Conservation (phyloP, 2,888 invertebrate genomes). For the Macropis europaea region DNA sequence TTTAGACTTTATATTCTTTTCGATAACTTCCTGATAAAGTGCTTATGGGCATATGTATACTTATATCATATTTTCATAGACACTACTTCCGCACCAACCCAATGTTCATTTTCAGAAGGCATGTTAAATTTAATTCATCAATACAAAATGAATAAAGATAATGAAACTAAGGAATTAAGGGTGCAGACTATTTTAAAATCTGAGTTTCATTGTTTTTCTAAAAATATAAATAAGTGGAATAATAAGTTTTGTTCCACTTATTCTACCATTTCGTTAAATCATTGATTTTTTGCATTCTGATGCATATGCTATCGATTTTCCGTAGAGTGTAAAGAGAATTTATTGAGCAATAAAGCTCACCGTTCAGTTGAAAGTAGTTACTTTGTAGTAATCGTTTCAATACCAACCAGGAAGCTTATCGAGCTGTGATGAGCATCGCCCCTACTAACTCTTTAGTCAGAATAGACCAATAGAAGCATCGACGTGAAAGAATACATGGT, state of each 20-base stretch:
- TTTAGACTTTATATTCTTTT: too few species aligned
- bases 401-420: constrained; percentile 53
- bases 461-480: constrained; percentile 54
- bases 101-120: too few species aligned
- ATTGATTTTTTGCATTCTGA: constrained; percentile 23
- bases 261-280: not conserved
- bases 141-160: too few species aligned
- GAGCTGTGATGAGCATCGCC: constrained; percentile 57
- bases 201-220: not conserved
- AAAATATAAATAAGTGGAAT: too few species aligned
- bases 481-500: constrained; percentile 58
- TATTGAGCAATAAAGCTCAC: constrained; percentile 38
- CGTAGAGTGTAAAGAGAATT: constrained; percentile 26
- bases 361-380: constrained; percentile 46
- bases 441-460: constrained; percentile 46
- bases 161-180: too few species aligned
- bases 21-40: too few species aligned
- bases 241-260: not conserved
- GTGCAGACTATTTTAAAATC: not conserved
- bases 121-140: too few species aligned
- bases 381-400: constrained; percentile 45
- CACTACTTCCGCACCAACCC: too few species aligned
- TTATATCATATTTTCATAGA: too few species aligned
- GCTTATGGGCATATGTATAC: too few species aligned
- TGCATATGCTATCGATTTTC: constrained; percentile 22